These are phyloP conservation scores for Teleogryllus oceanicus DNA, from an alignment of 2,888 invertebrate genomes.

Conservation along the genomic window DNA sequence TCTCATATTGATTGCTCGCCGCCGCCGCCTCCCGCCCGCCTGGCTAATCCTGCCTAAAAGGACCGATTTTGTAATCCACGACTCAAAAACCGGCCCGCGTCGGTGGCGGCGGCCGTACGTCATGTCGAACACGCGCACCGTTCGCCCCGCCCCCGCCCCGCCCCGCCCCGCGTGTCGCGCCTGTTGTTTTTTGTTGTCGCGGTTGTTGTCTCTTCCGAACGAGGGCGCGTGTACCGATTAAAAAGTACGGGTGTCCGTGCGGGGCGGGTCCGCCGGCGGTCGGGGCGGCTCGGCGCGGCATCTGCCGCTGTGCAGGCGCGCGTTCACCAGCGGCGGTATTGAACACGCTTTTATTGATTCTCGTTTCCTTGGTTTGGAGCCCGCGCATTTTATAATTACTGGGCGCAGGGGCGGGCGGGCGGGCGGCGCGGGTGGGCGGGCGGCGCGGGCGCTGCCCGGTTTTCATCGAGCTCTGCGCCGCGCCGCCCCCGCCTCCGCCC, in stretches of 20 bases:
- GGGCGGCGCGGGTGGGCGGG: not conserved
- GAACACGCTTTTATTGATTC: slow-evolving; percentile 19
- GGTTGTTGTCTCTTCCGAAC: not conserved
- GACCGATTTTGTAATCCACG: not conserved
- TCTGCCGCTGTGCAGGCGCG: not conserved
- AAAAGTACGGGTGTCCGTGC: not conserved
- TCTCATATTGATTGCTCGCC: not conserved
- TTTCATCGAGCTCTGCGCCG: slow-evolving; percentile 5
- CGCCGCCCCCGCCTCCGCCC: slow-evolving; percentile 1
- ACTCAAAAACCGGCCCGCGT: too few relatives aligned
- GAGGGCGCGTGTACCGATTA: not conserved
- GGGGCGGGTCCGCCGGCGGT: not conserved
- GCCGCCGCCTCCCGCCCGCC: not conserved
- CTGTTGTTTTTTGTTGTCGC: not conserved
- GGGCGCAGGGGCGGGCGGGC: not conserved
- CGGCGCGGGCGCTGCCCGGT: slow-evolving; percentile 11
- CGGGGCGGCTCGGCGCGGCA: not conserved
- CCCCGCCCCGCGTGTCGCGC: not conserved
- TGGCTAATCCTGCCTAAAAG: not conserved
- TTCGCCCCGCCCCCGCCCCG: too few relatives aligned
- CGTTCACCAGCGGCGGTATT: not conserved
- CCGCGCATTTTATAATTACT: slow-evolving; percentile 18
- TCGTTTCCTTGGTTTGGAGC: slow-evolving; percentile 18
- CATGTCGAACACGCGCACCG: too few relatives aligned
- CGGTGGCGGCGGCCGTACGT: too few relatives aligned